Evolutionary conservation across 2,113 vertebrate genomes (phyloP).

Genomic region (Sceloporus undulatus): DNA sequence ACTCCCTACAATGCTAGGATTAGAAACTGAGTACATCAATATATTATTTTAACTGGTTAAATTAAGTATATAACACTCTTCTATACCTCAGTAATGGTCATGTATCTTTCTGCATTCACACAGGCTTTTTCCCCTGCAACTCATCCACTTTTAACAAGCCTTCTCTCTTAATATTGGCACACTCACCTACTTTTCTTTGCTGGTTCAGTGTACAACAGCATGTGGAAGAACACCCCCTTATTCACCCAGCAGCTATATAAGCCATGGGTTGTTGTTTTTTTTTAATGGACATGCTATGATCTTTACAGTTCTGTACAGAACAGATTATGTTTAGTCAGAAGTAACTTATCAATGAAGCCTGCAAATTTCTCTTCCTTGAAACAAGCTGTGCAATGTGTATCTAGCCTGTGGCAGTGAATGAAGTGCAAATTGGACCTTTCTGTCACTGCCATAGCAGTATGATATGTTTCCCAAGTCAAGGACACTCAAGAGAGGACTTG

Average conservation of each 20-base stretch:
- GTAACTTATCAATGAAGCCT: neutral
- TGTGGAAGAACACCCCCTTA: neutral
- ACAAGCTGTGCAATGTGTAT: neutral
- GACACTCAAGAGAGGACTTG: neutral
- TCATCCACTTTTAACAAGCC: slow-evolving; percentile 7
- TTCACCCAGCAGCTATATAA: neutral
- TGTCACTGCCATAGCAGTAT: neutral
- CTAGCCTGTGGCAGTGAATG: neutral
- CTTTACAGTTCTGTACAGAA: neutral
- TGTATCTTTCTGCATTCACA: neutral
- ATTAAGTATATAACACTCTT: neutral
- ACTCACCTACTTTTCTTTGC: neutral
- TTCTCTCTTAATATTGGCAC: slow-evolving; percentile 7
- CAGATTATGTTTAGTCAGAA: neutral
- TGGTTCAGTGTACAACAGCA: neutral
- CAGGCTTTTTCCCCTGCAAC: neutral
- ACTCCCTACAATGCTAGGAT: neutral
- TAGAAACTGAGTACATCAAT: neutral
- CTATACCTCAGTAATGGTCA: neutral
- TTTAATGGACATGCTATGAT: neutral
- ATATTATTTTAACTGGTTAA: neutral
- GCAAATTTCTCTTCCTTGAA: neutral
- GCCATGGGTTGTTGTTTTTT: neutral
- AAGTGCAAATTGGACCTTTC: neutral
- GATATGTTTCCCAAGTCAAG: neutral